Evolutionary conservation across 2,888 invertebrate species (phyloP).

Genomic region (Oscheius sp.): DNA sequence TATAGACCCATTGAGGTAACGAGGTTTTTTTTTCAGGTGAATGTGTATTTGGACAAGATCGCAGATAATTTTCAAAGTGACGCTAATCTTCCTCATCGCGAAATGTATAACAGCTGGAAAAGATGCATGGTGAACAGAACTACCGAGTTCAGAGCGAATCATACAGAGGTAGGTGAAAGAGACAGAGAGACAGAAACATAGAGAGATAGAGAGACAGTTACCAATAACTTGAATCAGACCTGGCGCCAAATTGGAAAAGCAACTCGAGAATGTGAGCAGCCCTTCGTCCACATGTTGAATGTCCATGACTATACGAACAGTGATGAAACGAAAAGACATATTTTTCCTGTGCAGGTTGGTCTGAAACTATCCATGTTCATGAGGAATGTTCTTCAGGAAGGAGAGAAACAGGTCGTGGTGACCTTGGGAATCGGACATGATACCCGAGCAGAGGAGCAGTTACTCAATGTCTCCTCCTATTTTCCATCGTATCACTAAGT

Average conservation of each 20-base stretch:
- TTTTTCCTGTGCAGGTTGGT: conserved; percentile 1
- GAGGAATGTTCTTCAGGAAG: background rate
- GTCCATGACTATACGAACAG: background rate
- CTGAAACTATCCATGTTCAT: too few species aligned
- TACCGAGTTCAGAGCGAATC: too few species aligned
- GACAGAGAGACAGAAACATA: too few species aligned
- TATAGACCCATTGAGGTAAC: too few species aligned
- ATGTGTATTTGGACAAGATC: too few species aligned
- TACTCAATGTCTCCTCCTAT: background rate
- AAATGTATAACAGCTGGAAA: background rate
- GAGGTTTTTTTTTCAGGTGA: too few species aligned
- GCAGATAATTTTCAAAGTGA: too few species aligned
- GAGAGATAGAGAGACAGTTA: background rate
- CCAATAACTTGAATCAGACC: background rate
- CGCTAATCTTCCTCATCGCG: too few species aligned
- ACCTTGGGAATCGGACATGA: conserved; percentile 23
- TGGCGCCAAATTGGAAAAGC: background rate
- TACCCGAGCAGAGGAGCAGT: background rate
- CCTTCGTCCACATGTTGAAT: background rate
- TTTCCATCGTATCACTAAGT: background rate
- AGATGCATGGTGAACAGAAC: too few species aligned
- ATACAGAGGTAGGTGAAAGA: too few species aligned
- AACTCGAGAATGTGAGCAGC: background rate
- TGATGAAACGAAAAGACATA: conserved; percentile 12
- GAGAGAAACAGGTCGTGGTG: background rate